Evolutionary conservation across 2,888 invertebrate species (phyloP), one percentile per base, ranked within the genome.

Genomic region (Pammene fasciana): DNA sequence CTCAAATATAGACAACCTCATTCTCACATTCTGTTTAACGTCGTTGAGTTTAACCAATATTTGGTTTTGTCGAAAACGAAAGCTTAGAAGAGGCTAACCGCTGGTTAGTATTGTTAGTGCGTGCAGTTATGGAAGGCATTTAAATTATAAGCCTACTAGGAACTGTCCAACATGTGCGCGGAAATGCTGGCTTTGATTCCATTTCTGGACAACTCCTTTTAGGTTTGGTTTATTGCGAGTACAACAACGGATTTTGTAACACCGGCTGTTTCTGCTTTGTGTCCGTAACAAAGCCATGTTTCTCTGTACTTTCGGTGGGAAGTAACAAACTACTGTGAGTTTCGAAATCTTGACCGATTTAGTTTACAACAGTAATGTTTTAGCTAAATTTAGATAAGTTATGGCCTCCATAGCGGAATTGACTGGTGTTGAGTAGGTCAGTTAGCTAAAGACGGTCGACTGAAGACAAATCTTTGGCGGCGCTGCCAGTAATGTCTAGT

Each of bases 131-230:
- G 70, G 54, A 65, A 64, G 64, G 72, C 46, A 56, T 73, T 72
- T 70, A 18, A 62, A 62, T 52, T 52, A 18, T 62, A 68, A 67
- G 71, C 61, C 68, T 67, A 71, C 71, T 60, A 41, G 67, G 72
- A 72, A 72, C 67, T 61, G 64, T 46, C 57, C 55, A 52, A 45
- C 67, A 86, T 86, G 85, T 86, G 88, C 83, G 81, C 86, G 87
- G 88, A 89, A 88, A 88, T 83, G 79, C 80, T 89, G 88, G 85
- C 85, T 85, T 84, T 83, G 80, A 82, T 84, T 82, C 86, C 86
- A 81, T 83, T 84, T 87, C 87, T 81, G 86, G 85, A 81, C 83
- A 84, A 75, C 79, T 81, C 89, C 90, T 87, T 90, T 88, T 85
- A 86, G 79, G 89, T 79, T 72, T 75, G 78, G 82, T 87, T 86